Conservation (phyloP, 92 coral and sea anemone genomes). For the Plumapathes pennacea region DNA sequence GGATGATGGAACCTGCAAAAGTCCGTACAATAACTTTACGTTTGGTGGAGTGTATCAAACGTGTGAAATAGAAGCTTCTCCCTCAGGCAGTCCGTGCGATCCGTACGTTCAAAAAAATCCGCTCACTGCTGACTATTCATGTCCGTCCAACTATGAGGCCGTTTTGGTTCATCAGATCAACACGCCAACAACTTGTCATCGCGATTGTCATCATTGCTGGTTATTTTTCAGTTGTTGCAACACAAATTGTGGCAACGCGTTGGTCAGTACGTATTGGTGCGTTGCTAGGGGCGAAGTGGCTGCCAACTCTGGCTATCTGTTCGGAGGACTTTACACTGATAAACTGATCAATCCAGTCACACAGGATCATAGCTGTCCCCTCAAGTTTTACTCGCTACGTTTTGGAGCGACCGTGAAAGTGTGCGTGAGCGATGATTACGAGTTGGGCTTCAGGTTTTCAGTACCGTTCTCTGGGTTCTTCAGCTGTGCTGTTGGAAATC, state of each 20-base stretch:
- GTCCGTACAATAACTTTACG: slow-evolving; percentile 78
- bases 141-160: slow-evolving; percentile 72
- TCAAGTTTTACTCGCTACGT: slow-evolving; percentile 69
- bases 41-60: slow-evolving; percentile 95
- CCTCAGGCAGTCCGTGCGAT: slow-evolving; percentile 61
- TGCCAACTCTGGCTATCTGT: slow-evolving; percentile 67
- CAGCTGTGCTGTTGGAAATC: slow-evolving; percentile 79
- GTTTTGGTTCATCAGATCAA: slow-evolving; percentile 73
- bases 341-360: slow-evolving; percentile 64
- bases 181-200: slow-evolving; percentile 68
- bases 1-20: slow-evolving; percentile 84
- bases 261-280: slow-evolving; percentile 76
- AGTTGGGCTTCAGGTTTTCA: slow-evolving; percentile 59
- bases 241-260: slow-evolving; percentile 67
- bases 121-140: slow-evolving; percentile 48
- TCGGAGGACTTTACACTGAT: slow-evolving; percentile 80
- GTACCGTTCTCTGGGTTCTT: slow-evolving; percentile 85
- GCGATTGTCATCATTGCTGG: slow-evolving; percentile 69
- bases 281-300: slow-evolving; percentile 63
- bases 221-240: slow-evolving; percentile 60
- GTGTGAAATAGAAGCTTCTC: slow-evolving; percentile 64
- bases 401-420: slow-evolving; percentile 85
- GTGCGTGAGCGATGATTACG: slow-evolving; percentile 88
- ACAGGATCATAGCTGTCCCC: slow-evolving; percentile 62
- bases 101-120: slow-evolving; percentile 75